phyloP scores from a whole-genome alignment of 2,797 vertebrate species.

The Hippocampus kuda region DNA sequence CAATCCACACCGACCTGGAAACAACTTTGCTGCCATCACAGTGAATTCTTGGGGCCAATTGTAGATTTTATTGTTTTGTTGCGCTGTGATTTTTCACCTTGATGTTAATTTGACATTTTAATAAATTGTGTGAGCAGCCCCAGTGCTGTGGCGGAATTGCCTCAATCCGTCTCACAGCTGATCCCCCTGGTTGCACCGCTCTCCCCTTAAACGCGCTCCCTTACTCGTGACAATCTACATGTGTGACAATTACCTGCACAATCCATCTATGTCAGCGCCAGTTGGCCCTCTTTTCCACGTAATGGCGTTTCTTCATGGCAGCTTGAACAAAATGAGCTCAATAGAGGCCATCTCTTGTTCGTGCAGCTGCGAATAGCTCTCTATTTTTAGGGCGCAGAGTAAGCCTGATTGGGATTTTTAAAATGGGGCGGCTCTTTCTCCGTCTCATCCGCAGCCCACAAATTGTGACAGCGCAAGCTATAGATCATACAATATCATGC shows the following conservation, averaged over 20 bases:
- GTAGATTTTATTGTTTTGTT: constrained; percentile 63
- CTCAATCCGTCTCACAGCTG: constrained; percentile 71
- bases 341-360: constrained; percentile 48
- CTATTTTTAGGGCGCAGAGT: constrained; percentile 55
- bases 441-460: constrained; percentile 20
- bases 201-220: constrained; percentile 52
- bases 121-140: constrained; percentile 66
- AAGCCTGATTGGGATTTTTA: constrained; percentile 38
- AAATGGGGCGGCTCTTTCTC: constrained; percentile 32
- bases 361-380: constrained; percentile 32
- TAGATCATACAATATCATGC: constrained; percentile 32
- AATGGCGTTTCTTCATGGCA: constrained; percentile 54
- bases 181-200: constrained; percentile 55
- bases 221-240: constrained; percentile 72
- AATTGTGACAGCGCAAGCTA: constrained; percentile 33
- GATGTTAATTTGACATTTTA: constrained; percentile 75
- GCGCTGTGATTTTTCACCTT: constrained; percentile 65
- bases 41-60: constrained; percentile 59
- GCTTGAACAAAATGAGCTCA: constrained; percentile 46
- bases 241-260: constrained; percentile 66
- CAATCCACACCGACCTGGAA: constrained; percentile 35
- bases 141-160: constrained; percentile 62
- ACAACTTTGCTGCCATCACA: constrained; percentile 38
- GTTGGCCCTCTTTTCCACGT: constrained; percentile 44
- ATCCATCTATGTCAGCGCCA: constrained; percentile 55